phyloP scores from a whole-genome alignment of 2,113 vertebrate species.

The Arizona elegans region DNA sequence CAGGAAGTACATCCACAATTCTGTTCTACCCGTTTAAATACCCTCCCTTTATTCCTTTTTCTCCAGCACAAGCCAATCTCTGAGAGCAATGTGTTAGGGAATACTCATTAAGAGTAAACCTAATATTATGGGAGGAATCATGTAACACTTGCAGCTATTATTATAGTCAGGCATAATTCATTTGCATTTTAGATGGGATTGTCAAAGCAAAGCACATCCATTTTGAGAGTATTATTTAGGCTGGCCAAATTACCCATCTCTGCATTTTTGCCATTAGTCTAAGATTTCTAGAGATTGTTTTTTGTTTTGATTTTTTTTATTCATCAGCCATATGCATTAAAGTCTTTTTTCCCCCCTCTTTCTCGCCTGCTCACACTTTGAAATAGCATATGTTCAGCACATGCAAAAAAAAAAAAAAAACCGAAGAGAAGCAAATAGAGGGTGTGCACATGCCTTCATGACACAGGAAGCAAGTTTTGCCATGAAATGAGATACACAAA shows the following conservation, averaged over 20 bases:
- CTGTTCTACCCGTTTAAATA: slow-evolving; percentile 27
- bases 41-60: slow-evolving; percentile 47
- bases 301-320: neutral
- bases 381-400: slow-evolving; percentile 38
- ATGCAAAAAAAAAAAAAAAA: slow-evolving; percentile 11
- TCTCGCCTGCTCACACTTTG: neutral
- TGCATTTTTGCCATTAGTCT: slow-evolving; percentile 34
- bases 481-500: slow-evolving; percentile 74
- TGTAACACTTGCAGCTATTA: slow-evolving; percentile 16
- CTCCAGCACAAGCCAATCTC: slow-evolving; percentile 69
- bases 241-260: slow-evolving; percentile 52
- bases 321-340: slow-evolving; percentile 19
- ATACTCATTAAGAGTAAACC: slow-evolving; percentile 59
- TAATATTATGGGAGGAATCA: slow-evolving; percentile 34
- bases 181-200: slow-evolving; percentile 61
- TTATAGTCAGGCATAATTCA: slow-evolving; percentile 48
- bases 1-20: slow-evolving; percentile 70
- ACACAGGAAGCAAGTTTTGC: slow-evolving; percentile 69
- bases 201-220: slow-evolving; percentile 29
- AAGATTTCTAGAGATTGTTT: neutral
- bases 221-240: slow-evolving; percentile 36
- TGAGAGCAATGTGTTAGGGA: slow-evolving; percentile 74
- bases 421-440: slow-evolving; percentile 43
- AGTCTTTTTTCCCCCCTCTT: neutral
- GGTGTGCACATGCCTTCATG: slow-evolving; percentile 50